Evolutionary conservation across 2,797 vertebrate genomes (phyloP).

Genomic region (Anguilla pacifica): DNA sequence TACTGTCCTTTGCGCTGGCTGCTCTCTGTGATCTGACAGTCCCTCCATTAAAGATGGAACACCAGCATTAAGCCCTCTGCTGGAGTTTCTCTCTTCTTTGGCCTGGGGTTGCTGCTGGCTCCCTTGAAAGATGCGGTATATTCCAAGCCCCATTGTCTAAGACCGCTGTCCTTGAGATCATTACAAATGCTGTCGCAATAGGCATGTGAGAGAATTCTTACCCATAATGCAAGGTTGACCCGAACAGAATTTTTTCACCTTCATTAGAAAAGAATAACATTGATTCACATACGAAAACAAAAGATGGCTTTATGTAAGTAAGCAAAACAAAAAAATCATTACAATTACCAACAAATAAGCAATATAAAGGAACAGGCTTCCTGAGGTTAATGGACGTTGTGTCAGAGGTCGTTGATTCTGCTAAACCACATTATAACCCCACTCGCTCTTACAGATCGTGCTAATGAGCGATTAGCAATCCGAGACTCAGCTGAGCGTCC

Average conservation of each 20-base stretch:
- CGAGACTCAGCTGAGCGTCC: background rate
- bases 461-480: background rate
- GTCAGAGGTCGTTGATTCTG: no score
- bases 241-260: no score
- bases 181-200: background rate
- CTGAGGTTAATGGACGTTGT: no score
- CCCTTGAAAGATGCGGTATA: background rate
- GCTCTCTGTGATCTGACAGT: no score
- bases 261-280: no score
- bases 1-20: background rate
- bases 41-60: no score
- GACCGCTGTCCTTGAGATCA: background rate
- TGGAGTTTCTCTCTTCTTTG: background rate
- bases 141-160: background rate
- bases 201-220: background rate
- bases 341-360: background rate
- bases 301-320: background rate
- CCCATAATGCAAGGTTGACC: no score
- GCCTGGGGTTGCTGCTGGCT: background rate
- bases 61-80: background rate
- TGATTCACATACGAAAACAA: background rate
- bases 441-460: no score
- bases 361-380: no score
- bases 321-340: background rate
- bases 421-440: no score